Evolutionary conservation across 1,140 invertebrate genomes (phyloP), one percentile per base, ranked within the genome.

Genomic region (Pararge aegeria): DNA sequence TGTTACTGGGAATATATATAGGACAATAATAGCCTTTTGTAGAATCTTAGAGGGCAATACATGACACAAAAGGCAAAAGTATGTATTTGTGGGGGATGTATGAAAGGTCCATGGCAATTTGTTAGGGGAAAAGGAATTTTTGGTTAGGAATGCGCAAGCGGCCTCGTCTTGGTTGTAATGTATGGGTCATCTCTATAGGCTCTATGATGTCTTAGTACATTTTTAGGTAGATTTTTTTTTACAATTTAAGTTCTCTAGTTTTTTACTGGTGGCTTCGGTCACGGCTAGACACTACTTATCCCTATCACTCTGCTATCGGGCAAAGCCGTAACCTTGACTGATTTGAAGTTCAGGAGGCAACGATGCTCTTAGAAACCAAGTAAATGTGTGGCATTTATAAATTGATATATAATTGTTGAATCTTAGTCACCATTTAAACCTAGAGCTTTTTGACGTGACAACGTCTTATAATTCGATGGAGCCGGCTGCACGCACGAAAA

Each of bases 1-100:
- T 46, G 52, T 20, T 27, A 42, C 40, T 44, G 37, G 27, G 27
- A 44, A 55, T 55, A n/a, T n/a, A 55, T 55, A 55, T 53, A 24
- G 38, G n/a, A 55, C 52, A 55, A 55, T 55, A 55, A 46, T 20
- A 46, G 16, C 42, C 42, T 46, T 46, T 49, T 49, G 46, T 49
- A 9, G 1, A 29, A 27, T 27, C 24, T 49, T 27, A 24, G 46
- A 16, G 44, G 44, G 24, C 46, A 16, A 49, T 49, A 49, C 19
- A 49, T 29, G 46, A 46, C 42, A 46, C 42, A 46, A 46, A 18
- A 49, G 46, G 24, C 29, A 29, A 49, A 29, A n/a, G 46, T 49
- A 49, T 29, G 46, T 49, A 27, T 49, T 27, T 27, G 44, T 49
- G 24, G n/a, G 12, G 20, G 21, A 27, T 20, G 19, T 46, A 46